Evolutionary conservation across 2,888 invertebrate genomes (phyloP).

Genomic region (Neoaliturus tenellus): DNA sequence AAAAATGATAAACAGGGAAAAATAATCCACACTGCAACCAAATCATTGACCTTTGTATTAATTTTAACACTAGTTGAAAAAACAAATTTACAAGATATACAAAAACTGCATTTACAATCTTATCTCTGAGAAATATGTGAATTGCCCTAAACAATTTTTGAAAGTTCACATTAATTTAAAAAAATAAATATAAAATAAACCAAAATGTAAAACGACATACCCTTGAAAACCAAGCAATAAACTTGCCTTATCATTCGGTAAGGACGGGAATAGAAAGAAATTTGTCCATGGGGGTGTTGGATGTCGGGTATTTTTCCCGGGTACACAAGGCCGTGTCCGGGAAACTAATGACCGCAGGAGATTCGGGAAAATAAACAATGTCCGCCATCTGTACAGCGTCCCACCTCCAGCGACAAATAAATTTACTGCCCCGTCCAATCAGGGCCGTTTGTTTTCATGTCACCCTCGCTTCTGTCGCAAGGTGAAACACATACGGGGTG

Average conservation of each 20-base stretch:
- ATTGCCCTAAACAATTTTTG: too few species aligned
- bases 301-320: conserved; percentile 19
- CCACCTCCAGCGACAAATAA: conserved; percentile 18
- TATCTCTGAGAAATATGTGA: too few species aligned
- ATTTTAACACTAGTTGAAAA: too few species aligned
- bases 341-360: conserved; percentile 25
- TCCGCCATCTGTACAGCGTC: conserved; percentile 41
- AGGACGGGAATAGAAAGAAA: not conserved
- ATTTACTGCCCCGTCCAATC: conserved; percentile 41
- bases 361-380: conserved; percentile 40
- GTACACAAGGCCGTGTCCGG: not conserved
- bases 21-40: too few species aligned
- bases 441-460: conserved; percentile 25
- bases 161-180: too few species aligned
- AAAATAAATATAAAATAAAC: too few species aligned
- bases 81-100: too few species aligned
- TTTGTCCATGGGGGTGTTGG: not conserved
- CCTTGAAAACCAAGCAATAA: not conserved
- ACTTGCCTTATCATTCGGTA: not conserved
- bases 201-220: too few species aligned
- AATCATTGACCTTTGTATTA: too few species aligned
- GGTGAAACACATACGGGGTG: too few species aligned
- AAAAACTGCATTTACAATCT: too few species aligned
- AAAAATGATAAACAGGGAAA: too few species aligned
- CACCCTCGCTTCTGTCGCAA: not conserved